Conservation (phyloP, 2,888 invertebrate genomes). For the Digitonthophagus gazella region DNA sequence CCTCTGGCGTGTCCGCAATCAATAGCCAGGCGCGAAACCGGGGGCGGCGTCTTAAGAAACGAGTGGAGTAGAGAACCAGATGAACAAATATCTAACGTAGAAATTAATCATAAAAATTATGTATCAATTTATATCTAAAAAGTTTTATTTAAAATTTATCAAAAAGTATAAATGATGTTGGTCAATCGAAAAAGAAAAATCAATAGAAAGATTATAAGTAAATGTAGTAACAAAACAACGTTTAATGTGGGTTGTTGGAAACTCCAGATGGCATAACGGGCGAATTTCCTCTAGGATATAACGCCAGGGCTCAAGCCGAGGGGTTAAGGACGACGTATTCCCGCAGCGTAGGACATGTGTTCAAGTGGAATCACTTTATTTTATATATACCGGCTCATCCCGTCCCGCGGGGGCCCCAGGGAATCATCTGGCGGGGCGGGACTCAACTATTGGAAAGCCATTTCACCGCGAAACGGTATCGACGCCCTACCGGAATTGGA, state of each 20-base stretch:
- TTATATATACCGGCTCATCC: conserved; percentile 5
- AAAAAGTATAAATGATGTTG: too few relatives aligned
- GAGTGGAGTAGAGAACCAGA: too few relatives aligned
- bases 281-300: not conserved
- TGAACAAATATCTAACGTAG: too few relatives aligned
- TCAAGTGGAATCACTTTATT: conserved; percentile 4
- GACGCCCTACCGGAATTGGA: conserved; percentile 13
- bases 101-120: too few relatives aligned
- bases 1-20: conserved; percentile 16
- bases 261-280: conserved; percentile 10
- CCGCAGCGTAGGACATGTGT: conserved; percentile 5
- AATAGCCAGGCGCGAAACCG: conserved; percentile 12
- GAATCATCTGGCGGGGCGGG: conserved; percentile 46
- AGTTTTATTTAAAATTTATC: too few relatives aligned
- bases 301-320: not conserved
- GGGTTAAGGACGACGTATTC: not conserved
- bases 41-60: too few relatives aligned
- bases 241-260: not conserved
- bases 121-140: too few relatives aligned
- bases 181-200: not conserved
- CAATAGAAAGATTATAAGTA: not conserved
- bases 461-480: conserved; percentile 37
- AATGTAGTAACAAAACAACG: too few relatives aligned
- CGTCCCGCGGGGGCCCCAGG: conserved; percentile 30
- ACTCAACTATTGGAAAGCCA: conserved; percentile 45